A percentile compares a stretch with the other conserved stretches of the same genome.
These are phyloP conservation scores for Ammospiza nelsoni DNA, from an alignment of 2,113 vertebrate species.

Conservation along the genomic window DNA sequence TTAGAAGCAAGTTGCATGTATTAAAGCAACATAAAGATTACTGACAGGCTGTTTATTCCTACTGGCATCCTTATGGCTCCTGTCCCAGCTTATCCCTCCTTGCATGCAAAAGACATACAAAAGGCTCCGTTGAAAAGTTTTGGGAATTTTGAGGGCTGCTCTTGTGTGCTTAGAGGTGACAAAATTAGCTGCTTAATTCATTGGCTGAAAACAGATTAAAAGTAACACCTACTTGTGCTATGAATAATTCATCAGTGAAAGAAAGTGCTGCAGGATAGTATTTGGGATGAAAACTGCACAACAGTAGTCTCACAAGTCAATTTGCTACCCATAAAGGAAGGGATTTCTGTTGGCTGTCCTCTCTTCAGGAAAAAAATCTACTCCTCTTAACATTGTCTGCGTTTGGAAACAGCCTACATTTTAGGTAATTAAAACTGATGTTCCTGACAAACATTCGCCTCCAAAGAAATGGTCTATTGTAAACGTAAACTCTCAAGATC, in stretches of 20 bases:
- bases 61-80: not conserved
- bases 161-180: not conserved
- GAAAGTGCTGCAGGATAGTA: not conserved
- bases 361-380: not conserved
- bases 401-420: slow-evolving; percentile 49
- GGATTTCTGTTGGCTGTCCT: not conserved
- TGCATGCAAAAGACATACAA: not conserved
- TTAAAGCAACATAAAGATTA: not conserved
- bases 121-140: not conserved
- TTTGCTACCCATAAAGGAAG: not conserved
- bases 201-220: not conserved
- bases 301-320: not conserved
- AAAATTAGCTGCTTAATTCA: not conserved
- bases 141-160: not conserved
- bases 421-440: slow-evolving; percentile 54
- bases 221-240: not conserved
- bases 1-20: not conserved
- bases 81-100: not conserved
- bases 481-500: slow-evolving; percentile 51
- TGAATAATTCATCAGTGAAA: slow-evolving; percentile 7
- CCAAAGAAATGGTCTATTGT: slow-evolving; percentile 47
- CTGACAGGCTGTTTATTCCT: not conserved
- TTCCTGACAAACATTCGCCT: slow-evolving; percentile 43
- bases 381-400: not conserved
- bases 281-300: not conserved